A percentile compares a stretch with the other conserved stretches of the same genome.
These are phyloP conservation scores for Palythoa grandiflora DNA, from an alignment of 92 coral and sea anemone species.

Conservation along the genomic window DNA sequence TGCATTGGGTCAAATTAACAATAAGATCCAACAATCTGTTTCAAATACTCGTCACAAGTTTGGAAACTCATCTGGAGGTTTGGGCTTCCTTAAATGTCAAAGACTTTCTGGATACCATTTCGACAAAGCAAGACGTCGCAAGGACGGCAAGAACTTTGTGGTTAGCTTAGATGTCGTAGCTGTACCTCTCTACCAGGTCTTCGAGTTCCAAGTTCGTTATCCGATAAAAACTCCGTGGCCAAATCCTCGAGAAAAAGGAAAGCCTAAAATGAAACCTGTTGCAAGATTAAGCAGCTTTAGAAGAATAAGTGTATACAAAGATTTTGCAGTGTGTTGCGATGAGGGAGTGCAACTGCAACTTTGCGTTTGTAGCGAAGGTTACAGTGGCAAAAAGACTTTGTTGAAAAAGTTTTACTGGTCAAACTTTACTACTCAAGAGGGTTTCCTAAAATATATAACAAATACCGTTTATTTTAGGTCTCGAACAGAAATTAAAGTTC, in stretches of 20 bases:
- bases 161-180: slow-evolving; percentile 56
- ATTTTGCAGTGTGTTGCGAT: slow-evolving; percentile 84
- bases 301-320: slow-evolving; percentile 86
- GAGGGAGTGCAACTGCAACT: slow-evolving; percentile 69
- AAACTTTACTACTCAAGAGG: slow-evolving; percentile 56
- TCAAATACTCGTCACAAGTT: background rate
- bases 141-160: slow-evolving; percentile 37
- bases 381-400: slow-evolving; percentile 27
- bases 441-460: slow-evolving; percentile 56
- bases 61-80: background rate
- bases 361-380: slow-evolving; percentile 74
- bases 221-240: slow-evolving; percentile 50
- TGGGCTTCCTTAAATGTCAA: slow-evolving; percentile 60
- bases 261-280: slow-evolving; percentile 40
- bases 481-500: slow-evolving; percentile 69
- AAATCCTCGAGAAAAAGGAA: slow-evolving; percentile 21
- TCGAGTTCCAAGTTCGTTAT: slow-evolving; percentile 62
- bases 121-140: slow-evolving; percentile 51
- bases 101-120: slow-evolving; percentile 53
- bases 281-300: slow-evolving; percentile 62
- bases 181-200: slow-evolving; percentile 54
- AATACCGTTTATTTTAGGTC: slow-evolving; percentile 74
- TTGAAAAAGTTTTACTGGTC: slow-evolving; percentile 65
- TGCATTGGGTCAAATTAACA: slow-evolving; percentile 72
- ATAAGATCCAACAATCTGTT: slow-evolving; percentile 52